phyloP scores from a whole-genome alignment of 2,113 vertebrate genomes.

The Hystrix cristata region DNA sequence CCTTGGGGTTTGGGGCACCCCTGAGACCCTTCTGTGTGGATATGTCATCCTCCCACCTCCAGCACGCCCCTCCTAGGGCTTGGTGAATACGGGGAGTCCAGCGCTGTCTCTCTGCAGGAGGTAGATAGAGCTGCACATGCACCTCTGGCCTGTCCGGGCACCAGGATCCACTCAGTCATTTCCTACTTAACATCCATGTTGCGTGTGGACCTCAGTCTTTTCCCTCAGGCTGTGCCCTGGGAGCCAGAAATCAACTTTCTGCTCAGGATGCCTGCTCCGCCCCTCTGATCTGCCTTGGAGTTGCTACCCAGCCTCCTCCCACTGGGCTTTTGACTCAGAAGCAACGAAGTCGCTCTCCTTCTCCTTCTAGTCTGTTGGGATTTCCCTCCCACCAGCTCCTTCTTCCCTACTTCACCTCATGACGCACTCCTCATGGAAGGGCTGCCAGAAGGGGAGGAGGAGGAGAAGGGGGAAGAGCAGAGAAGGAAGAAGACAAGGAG shows the following conservation, averaged over 20 bases:
- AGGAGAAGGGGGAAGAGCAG: background rate
- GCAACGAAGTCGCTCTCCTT: background rate
- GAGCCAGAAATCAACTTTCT: too few relatives aligned
- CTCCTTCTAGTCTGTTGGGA: background rate
- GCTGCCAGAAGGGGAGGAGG: background rate
- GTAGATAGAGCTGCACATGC: rapidly evolving
- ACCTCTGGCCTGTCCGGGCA: rapidly evolving
- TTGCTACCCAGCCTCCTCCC: rapidly evolving
- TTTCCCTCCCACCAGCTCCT: background rate
- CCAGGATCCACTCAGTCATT: rapidly evolving
- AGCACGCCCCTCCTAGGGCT: background rate
- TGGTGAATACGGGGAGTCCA: rapidly evolving
- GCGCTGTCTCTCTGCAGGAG: background rate
- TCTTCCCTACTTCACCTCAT: background rate
- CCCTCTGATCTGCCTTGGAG: background rate
- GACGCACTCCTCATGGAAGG: background rate
- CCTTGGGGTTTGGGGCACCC: background rate
- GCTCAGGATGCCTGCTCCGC: background rate
- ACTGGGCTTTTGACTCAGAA: background rate
- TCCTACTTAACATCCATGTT: rapidly evolving
- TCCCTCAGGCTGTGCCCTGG: background rate
- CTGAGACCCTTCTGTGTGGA: background rate
- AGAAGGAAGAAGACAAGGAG: too few relatives aligned
- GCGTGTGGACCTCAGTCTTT: background rate
- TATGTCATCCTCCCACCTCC: too few relatives aligned